Conservation (phyloP, 2,113 vertebrate genomes). For the Phalacrocorax carbo region DNA sequence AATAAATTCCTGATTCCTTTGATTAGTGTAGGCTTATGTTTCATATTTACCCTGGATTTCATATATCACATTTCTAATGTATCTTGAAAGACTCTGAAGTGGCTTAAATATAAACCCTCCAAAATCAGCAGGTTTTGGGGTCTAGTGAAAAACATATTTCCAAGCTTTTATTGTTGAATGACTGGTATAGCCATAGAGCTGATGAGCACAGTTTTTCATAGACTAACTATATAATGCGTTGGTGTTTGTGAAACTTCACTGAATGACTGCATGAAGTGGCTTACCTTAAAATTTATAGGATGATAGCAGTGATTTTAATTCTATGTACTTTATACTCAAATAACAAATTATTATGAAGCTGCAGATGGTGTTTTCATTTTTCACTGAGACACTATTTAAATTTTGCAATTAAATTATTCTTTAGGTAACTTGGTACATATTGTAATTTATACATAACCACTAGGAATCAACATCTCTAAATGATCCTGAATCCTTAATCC, state of each 20-base stretch:
- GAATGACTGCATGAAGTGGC: not conserved
- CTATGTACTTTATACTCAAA: not conserved
- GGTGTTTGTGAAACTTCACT: not conserved
- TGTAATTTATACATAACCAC: slow-evolving; percentile 47
- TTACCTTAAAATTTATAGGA: not conserved
- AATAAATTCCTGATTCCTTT: not conserved
- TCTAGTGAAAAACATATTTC: not conserved
- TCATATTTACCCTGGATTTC: not conserved
- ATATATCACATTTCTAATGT: not conserved
- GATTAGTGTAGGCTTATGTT: not conserved
- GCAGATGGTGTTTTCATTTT: slow-evolving; percentile 9
- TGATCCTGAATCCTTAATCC: slow-evolving; percentile 13
- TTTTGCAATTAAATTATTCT: slow-evolving; percentile 40
- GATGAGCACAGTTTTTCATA: not conserved
- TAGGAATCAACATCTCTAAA: slow-evolving; percentile 36
- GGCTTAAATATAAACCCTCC: not conserved
- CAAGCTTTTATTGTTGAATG: not conserved
- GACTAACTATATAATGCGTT: not conserved
- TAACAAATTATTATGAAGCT: slow-evolving; percentile 13
- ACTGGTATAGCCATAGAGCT: not conserved
- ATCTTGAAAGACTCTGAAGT: not conserved
- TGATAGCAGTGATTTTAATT: not conserved
- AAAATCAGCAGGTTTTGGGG: not conserved
- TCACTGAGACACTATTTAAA: not conserved
- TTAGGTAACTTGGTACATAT: not conserved